A percentile compares a stretch with the other conserved stretches of the same genome.
Conservation (phyloP, 2,113 vertebrate genomes). For the Leucoraja erinaceus region DNA sequence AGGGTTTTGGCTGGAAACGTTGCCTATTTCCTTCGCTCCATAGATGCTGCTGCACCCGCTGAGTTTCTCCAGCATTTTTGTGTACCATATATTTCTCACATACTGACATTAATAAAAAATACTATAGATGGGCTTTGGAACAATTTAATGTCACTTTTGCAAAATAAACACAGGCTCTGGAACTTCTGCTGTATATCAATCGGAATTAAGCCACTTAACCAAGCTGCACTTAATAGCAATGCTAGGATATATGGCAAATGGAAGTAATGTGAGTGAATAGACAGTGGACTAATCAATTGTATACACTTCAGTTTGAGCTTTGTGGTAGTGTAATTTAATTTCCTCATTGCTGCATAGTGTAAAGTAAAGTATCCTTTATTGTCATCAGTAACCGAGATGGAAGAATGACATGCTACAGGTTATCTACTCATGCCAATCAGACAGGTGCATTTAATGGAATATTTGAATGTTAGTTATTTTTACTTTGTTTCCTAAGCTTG, state of each 20-base stretch:
- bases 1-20: too few species aligned
- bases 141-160: background rate
- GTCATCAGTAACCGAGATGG: background rate
- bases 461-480: background rate
- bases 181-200: background rate
- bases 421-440: background rate
- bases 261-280: background rate
- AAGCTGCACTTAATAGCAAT: background rate
- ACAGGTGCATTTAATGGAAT: background rate
- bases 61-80: too few species aligned
- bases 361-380: too few species aligned
- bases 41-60: too few species aligned
- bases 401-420: background rate
- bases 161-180: background rate
- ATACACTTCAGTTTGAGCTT: background rate
- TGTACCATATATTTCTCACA: background rate
- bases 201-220: background rate
- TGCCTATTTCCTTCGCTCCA: too few species aligned
- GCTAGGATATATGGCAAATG: background rate
- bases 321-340: background rate
- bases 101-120: background rate
- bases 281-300: background rate
- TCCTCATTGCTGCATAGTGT: background rate
- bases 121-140: background rate
- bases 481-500: background rate